Evolutionary conservation across 2,113 vertebrate species (phyloP), one percentile per base, ranked within the genome.

Genomic region (Trochalopteron elliotii): DNA sequence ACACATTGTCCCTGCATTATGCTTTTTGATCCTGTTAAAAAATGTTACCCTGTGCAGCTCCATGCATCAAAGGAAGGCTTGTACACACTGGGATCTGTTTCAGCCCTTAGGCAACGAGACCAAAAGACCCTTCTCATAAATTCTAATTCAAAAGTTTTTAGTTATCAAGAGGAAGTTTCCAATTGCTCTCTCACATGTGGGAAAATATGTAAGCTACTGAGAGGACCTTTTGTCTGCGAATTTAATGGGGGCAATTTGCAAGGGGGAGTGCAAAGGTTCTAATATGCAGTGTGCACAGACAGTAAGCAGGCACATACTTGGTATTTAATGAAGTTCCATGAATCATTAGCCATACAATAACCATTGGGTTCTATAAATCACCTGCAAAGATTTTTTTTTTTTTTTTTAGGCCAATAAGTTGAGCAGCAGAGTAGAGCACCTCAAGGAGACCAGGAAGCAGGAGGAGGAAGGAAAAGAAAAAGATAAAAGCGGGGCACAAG

Each of bases 141-240:
- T 97, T 97, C 97, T 97, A 96, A 90, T 97, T 96, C 97, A 96
- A 87, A 97, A 96, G 97, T 98, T 97, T 94, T 97, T 97, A 96
- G 97, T 95, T 96, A 97, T 97, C 91, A 94, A 96, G 97, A 97
- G 98, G 98, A 98, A 97, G 97, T 98, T 98, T 98, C 98, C 97
- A 96, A 97, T 97, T 96, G 98, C 97, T 95, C 94, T 95, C 97
- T 97, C 97, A 97, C 97, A 95, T 96, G 97, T 98, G 98, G 98
- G 98, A 97, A 98, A 98, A 97, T 93, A 97, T 96, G 96, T 97
- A 97, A 91, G 95, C 94, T 94, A 96, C 97, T 95, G 96, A 98
- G 98, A 98, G 97, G 94, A 98, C 97, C 97, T 98, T 98, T 98
- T 97, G 97, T 98, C 97, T 97, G 84, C 71, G 45, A 78, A 94